These are phyloP conservation scores for Polylopha cassiicola DNA, from an alignment of 2,888 invertebrate genomes.

Conservation along the genomic window DNA sequence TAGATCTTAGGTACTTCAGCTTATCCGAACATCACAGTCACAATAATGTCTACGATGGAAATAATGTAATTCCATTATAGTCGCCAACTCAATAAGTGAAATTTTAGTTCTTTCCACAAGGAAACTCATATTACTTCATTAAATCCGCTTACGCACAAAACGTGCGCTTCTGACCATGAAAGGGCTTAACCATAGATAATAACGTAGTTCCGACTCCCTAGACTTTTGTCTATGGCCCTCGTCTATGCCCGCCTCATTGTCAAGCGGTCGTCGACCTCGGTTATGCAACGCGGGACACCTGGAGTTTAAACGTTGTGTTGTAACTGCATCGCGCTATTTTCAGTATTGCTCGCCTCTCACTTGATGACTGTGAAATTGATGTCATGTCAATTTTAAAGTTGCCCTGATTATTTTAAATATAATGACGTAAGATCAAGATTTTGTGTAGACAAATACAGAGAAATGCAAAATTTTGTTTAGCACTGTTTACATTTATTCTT, in stretches of 20 bases:
- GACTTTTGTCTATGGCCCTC: constrained; percentile 45
- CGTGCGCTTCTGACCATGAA: constrained; percentile 25
- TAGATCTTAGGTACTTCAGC: too few species aligned
- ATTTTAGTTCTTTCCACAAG: too few species aligned
- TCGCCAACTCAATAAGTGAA: too few species aligned
- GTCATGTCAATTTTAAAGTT: constrained; percentile 23
- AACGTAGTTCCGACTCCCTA: constrained; percentile 25
- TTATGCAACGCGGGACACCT: constrained; percentile 58
- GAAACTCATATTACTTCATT: constrained; percentile 6
- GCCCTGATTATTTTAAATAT: constrained; percentile 2
- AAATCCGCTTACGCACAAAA: constrained; percentile 15
- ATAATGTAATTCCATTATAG: too few species aligned
- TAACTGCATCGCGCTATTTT: constrained; percentile 32
- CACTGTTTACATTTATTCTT: too few species aligned
- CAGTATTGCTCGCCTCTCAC: constrained; percentile 12
- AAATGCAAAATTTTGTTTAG: too few species aligned
- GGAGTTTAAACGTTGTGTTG: too few species aligned
- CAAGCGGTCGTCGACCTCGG: constrained; percentile 52
- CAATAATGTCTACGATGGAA: too few species aligned
- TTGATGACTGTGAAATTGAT: constrained; percentile 26
- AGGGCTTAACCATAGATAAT: constrained; percentile 27
- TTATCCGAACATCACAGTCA: too few species aligned
- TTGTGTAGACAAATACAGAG: too few species aligned
- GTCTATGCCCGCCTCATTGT: constrained; percentile 43
- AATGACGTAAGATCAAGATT: too few species aligned